Conservation (phyloP, 2,797 vertebrate genomes). For the Centropyge bicolor region DNA sequence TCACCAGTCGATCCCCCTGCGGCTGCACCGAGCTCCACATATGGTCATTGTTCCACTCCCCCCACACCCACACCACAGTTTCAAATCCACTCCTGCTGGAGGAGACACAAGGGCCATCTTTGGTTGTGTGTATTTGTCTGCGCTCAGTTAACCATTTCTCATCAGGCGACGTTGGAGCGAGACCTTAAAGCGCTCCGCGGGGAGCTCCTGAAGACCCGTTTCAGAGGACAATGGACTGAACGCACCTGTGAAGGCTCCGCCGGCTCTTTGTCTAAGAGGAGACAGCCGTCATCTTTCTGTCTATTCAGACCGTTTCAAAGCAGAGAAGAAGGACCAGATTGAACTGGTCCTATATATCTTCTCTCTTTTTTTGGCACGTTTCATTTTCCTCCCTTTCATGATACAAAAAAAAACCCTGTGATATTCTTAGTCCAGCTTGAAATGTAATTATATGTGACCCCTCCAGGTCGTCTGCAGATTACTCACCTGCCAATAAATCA, state of each 20-base stretch:
- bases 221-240: slow-evolving; percentile 51
- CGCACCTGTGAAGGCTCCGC: slow-evolving; percentile 38
- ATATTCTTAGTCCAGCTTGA: slow-evolving; percentile 32
- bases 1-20: slow-evolving; percentile 70
- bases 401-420: slow-evolving; percentile 28
- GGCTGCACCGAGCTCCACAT: slow-evolving; percentile 73
- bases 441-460: slow-evolving; percentile 51
- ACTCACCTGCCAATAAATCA: slow-evolving; percentile 58
- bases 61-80: slow-evolving; percentile 39
- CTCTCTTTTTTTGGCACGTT: not conserved
- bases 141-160: slow-evolving; percentile 45
- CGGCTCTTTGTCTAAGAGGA: slow-evolving; percentile 52
- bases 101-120: slow-evolving; percentile 48
- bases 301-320: slow-evolving; percentile 52
- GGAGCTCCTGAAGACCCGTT: slow-evolving; percentile 32
- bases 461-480: slow-evolving; percentile 36
- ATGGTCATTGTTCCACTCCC: slow-evolving; percentile 79
- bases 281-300: slow-evolving; percentile 57
- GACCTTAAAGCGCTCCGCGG: slow-evolving; percentile 23
- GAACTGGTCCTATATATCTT: slow-evolving; percentile 59
- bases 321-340: slow-evolving; percentile 33
- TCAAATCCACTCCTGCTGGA: slow-evolving; percentile 45
- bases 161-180: slow-evolving; percentile 58
- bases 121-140: slow-evolving; percentile 47
- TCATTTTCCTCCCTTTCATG: slow-evolving; percentile 35